Percentiles rank a stretch among this genome's conserved stretches.
Evolutionary conservation across 2,113 vertebrate genomes (phyloP).

Genomic region (Suncus etruscus): DNA sequence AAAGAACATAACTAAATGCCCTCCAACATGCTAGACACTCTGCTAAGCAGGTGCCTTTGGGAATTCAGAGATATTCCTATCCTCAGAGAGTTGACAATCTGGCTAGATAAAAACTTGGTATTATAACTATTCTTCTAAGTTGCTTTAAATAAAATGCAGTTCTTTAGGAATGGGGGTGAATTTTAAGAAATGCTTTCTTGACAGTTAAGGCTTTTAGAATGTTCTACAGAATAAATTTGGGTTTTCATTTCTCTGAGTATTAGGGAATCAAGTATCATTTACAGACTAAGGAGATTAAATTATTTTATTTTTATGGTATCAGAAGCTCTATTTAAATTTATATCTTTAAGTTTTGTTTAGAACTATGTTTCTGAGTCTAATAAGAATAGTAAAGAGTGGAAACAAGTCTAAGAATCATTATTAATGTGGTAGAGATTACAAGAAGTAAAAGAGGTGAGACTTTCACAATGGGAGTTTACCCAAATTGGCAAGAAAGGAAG

Average conservation of each 20-base stretch:
- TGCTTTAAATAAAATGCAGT: conserved; percentile 71
- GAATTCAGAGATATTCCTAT: conserved; percentile 57
- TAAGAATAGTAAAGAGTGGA: not conserved
- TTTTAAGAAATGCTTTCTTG: conserved; percentile 40
- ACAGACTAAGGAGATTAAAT: not conserved
- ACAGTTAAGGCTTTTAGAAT: conserved; percentile 66
- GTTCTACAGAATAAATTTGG: conserved; percentile 62
- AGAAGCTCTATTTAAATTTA: conserved; percentile 37
- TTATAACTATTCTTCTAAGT: conserved; percentile 68
- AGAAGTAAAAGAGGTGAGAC: not conserved
- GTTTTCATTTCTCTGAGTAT: conserved; percentile 27
- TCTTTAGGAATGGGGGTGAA: conserved; percentile 6
- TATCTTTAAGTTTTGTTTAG: conserved; percentile 47
- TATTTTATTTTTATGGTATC: conserved; percentile 19
- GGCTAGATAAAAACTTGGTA: conserved; percentile 67
- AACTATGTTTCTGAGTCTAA: conserved; percentile 33
- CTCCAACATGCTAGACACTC: conserved; percentile 40
- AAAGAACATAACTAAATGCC: conserved; percentile 35
- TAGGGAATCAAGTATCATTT: conserved; percentile 56
- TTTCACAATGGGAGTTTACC: not conserved
- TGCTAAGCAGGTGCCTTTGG: conserved; percentile 34
- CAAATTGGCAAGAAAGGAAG: not conserved
- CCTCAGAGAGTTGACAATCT: conserved; percentile 68
- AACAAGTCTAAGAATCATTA: not conserved
- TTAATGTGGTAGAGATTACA: not conserved